Percentiles rank a stretch among this genome's conserved stretches.
phyloP scores from a whole-genome alignment of 2,797 vertebrate genomes.

The Vespertilio murinus region DNA sequence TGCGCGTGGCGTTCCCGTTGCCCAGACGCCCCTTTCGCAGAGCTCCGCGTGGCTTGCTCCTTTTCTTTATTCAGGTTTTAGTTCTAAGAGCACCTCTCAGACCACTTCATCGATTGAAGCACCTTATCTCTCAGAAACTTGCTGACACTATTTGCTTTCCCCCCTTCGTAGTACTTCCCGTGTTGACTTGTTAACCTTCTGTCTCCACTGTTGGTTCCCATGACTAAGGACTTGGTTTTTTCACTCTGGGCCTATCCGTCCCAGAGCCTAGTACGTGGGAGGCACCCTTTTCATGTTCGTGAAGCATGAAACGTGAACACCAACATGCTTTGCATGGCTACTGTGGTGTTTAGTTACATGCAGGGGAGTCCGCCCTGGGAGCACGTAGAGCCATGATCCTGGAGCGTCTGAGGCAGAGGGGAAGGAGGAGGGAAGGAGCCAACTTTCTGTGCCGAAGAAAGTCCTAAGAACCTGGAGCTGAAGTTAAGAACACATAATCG shows the following conservation, averaged over 20 bases:
- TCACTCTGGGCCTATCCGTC: neutral
- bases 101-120: neutral
- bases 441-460: neutral
- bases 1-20: neutral
- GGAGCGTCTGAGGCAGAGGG: neutral
- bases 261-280: neutral
- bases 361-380: neutral
- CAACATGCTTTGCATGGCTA: neutral
- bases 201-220: neutral
- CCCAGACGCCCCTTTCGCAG: neutral
- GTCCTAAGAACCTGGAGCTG: neutral
- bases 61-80: slow-evolving; percentile 16
- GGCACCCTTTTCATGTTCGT: neutral
- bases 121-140: neutral
- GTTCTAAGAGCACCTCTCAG: neutral
- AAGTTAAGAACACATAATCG: neutral
- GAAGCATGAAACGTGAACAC: neutral
- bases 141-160: neutral
- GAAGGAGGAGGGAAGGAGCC: neutral
- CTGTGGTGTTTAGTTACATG: neutral
- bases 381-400: neutral
- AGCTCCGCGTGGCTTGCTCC: neutral
- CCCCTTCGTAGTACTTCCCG: neutral
- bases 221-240: neutral
- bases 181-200: neutral